Evolutionary conservation across 1,140 invertebrate species (phyloP).

Genomic region (Melanaphis sacchari): DNA sequence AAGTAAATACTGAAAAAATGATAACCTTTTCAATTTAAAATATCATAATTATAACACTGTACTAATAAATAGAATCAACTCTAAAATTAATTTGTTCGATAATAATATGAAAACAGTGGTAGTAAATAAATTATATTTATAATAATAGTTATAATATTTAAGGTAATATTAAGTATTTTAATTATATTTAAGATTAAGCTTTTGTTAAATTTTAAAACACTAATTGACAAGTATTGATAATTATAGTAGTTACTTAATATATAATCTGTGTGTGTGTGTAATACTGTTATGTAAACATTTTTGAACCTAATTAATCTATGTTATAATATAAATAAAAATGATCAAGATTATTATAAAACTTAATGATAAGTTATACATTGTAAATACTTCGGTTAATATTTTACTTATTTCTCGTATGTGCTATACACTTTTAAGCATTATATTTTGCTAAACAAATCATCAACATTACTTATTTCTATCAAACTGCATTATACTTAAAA

Average conservation of each 20-base stretch:
- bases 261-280: too few species aligned
- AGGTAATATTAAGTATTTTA: not conserved
- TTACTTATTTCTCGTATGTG: not conserved
- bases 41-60: not conserved
- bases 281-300: not conserved
- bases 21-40: not conserved
- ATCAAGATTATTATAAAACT: not conserved
- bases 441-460: too few species aligned
- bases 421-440: too few species aligned
- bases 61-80: not conserved
- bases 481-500: too few species aligned
- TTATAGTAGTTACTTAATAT: not conserved
- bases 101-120: not conserved
- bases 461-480: too few species aligned
- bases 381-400: not conserved
- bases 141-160: not conserved
- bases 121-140: not conserved
- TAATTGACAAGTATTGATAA: not conserved
- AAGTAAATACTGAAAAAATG: not conserved
- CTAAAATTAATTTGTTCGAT: not conserved
- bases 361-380: not conserved
- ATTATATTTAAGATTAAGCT: not conserved
- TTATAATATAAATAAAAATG: not conserved
- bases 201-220: not conserved
- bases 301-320: not conserved